phyloP scores from a whole-genome alignment of 1,140 invertebrate genomes.

The Megathymus violae region DNA sequence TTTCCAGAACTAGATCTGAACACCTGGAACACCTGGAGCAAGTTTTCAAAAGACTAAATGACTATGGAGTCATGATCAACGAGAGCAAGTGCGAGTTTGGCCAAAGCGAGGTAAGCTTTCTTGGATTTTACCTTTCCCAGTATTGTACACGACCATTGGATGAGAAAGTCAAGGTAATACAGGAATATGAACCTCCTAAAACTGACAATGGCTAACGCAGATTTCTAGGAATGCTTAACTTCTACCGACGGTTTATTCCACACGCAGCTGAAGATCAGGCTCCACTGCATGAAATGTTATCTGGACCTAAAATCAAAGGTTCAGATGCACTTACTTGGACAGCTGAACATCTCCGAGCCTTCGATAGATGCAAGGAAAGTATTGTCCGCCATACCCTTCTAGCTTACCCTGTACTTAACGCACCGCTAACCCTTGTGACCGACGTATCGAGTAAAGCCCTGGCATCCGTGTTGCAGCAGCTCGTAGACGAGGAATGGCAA shows the following conservation, averaged over 20 bases:
- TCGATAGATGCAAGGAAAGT: not conserved
- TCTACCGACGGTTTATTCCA: constrained; percentile 52
- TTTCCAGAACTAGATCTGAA: constrained; percentile 43
- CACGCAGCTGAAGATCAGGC: constrained; percentile 32
- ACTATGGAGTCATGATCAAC: constrained; percentile 52
- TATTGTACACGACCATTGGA: constrained; percentile 37
- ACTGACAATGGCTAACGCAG: constrained; percentile 54
- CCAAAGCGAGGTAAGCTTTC: constrained; percentile 43
- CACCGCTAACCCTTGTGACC: not conserved
- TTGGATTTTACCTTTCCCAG: constrained; percentile 45
- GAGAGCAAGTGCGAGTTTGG: constrained; percentile 50
- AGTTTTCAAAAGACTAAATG: constrained; percentile 42
- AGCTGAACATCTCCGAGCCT: not conserved
- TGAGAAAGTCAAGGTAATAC: constrained; percentile 41
- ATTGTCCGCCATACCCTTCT: not conserved
- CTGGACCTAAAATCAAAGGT: constrained; percentile 7
- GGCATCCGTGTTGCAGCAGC: not conserved
- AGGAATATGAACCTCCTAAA: constrained; percentile 51
- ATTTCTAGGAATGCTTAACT: constrained; percentile 74
- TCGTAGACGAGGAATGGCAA: not conserved
- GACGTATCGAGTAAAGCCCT: not conserved
- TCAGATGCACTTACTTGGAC: not conserved
- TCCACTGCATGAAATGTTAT: not conserved
- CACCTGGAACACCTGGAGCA: constrained; percentile 47
- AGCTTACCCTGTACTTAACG: not conserved